Evolutionary conservation across 1,140 invertebrate genomes (phyloP), one percentile per base, ranked within the genome.

Genomic region (Brachionus koreanus): DNA sequence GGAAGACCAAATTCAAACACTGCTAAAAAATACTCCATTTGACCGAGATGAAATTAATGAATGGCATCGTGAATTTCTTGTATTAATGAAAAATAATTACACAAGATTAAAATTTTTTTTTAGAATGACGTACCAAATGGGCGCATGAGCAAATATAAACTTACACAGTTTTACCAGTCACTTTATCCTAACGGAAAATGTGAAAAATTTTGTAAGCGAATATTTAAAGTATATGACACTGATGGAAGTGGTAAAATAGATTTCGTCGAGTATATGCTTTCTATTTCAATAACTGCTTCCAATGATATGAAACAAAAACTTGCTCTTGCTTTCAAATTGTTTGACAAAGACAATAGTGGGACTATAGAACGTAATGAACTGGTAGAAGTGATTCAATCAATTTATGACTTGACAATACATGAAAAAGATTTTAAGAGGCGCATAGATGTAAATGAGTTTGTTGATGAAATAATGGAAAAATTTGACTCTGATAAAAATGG

Each of bases 51-150:
- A 89, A 84, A 89, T 89, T 61, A 87, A 87, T 83, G 86, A 88
- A 83, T 89, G 88, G 88, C 88, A 89, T 79, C 85, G 87, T 77
- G 88, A 87, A 39, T 89, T 89, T 72, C 87, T 88, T 85, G 88
- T 88, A 85, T 87, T 85, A 84, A 25, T 35, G 29, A 33, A 33
- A 13, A 67, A 67, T 29, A 63, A 23, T 63, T n/a, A 67, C 10
- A 6, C n/a, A 33, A 25, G n/a, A 75, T 75, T 9, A 46, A 1
- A 29, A n/a, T 33, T 25, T 57, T 2, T 76, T 52, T 46, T 23
- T 23, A 76, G 46, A 16, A 9, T 23, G 46, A 39, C 37, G 25
- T 25, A 1, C 82, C 82, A 12, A 25, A 69, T 37, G 82, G 82
- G 5, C 16, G 23, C 9, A 42, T 82, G 42, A 39, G 23, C n/a